phyloP scores from a whole-genome alignment of 2,113 vertebrate species.

The Suncus etruscus region DNA sequence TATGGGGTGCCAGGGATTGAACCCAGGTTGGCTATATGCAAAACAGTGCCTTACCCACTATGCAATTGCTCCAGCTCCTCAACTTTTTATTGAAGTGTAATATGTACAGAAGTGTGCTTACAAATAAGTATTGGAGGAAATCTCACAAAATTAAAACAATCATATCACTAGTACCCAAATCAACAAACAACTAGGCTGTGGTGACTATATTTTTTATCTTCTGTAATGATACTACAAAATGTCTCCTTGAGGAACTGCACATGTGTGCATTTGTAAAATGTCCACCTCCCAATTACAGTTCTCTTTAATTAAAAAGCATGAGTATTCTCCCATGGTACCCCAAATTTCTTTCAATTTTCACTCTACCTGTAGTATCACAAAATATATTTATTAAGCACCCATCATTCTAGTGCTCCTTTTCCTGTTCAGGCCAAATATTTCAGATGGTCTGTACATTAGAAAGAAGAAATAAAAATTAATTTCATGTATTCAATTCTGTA shows the following conservation, averaged over 20 bases:
- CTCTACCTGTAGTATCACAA: constrained; percentile 61
- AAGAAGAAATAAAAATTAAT: constrained; percentile 82
- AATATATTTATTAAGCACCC: constrained; percentile 59
- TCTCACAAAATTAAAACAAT: neutral
- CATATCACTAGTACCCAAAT: constrained; percentile 9
- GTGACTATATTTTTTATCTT: constrained; percentile 41
- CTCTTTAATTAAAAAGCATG: constrained; percentile 71
- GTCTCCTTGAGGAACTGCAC: constrained; percentile 14
- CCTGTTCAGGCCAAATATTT: constrained; percentile 62
- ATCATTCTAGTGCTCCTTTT: constrained; percentile 50
- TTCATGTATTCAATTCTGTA: constrained; percentile 81
- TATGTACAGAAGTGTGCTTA: neutral
- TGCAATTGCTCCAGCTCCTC: no score
- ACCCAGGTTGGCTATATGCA: no score
- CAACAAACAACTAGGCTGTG: neutral
- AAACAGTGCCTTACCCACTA: no score
- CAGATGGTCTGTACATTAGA: constrained; percentile 46
- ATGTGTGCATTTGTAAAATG: constrained; percentile 45
- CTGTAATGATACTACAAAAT: constrained; percentile 12
- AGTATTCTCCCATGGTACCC: constrained; percentile 32
- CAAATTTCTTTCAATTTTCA: constrained; percentile 66
- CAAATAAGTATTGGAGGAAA: constrained; percentile 18
- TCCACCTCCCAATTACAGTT: constrained; percentile 28
- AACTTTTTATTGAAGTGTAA: constrained; percentile 28
- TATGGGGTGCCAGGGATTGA: no score